These are phyloP conservation scores for Megaceryle torquata DNA, from an alignment of 2,113 vertebrate genomes.

Conservation along the genomic window DNA sequence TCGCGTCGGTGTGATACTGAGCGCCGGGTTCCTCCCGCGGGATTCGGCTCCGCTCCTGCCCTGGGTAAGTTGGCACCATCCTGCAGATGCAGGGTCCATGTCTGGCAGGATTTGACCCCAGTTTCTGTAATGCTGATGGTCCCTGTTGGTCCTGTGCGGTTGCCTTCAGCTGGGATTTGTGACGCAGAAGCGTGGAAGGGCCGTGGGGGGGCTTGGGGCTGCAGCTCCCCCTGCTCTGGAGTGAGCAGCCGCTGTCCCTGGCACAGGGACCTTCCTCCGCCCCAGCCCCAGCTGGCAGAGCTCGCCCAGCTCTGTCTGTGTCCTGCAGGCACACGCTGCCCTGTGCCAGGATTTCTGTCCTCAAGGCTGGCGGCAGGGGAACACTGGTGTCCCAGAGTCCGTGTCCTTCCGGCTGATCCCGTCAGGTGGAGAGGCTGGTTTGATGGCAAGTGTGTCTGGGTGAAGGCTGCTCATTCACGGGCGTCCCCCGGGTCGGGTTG, in stretches of 20 bases:
- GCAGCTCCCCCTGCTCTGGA: background rate
- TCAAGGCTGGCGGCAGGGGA: background rate
- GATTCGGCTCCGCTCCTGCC: background rate
- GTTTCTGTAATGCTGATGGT: fast-evolving
- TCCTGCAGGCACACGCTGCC: background rate
- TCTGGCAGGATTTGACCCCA: background rate
- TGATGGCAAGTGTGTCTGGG: background rate
- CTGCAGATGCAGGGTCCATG: fast-evolving
- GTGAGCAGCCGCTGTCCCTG: background rate
- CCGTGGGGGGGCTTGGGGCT: fast-evolving
- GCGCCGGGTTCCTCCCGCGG: fast-evolving
- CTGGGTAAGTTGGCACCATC: background rate
- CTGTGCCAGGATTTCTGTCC: background rate
- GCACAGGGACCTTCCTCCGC: too few relatives aligned
- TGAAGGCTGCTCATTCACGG: background rate
- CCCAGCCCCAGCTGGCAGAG: fast-evolving
- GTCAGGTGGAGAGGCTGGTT: background rate
- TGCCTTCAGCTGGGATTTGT: background rate
- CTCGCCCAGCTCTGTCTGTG: background rate
- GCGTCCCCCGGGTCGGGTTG: background rate
- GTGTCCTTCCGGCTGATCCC: background rate
- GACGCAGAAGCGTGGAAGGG: background rate
- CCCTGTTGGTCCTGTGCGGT: fast-evolving
- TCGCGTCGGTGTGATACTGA: background rate
- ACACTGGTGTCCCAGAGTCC: fast-evolving